Base-by-base conservation (phyloP, 2,113 vertebrate species). In the Dromas ardeola region DNA sequence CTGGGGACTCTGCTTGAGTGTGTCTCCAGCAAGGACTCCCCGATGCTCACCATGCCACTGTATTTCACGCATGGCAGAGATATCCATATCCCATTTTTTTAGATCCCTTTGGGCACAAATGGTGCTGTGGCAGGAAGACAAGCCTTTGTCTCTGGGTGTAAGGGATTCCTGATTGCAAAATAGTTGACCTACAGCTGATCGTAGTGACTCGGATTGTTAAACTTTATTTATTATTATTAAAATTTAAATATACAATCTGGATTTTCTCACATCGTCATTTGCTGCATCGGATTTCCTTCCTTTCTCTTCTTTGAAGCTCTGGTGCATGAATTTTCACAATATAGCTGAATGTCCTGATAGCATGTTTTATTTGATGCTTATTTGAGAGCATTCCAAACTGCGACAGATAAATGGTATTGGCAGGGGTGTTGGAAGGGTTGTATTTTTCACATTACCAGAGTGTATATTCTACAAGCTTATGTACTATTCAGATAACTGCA, bases 401-500 rank as follows among this genome's bases (percentile, higher is more conserved):
- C 2, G 1, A 79, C 62, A 66, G 63, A 86, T 80, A 92, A 89
- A 87, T 36, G 71, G 23, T 87, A 80, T 55, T 96, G 86, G 82
- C 91, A 85, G 55, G 43, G 52, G 26, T 86, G n/a, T 40, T 80
- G 86, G 72, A 88, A 80, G 90, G 74, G 66, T 69, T 53, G 50
- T 81, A 72, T 92, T 95, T 94, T 96, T 77, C 32, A 52, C 21
- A 83, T 92, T 97, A 76, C 53, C 25, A 13, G 67, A 81, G 59
- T 73, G 50, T 84, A 38, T 94, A 73, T 92, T 88, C 50, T 45
- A 52, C 53, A 88, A 70, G 42, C 91, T 95, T 89, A 74, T 81
- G 52, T 95, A 92, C 96, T 89, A 52, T 97, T 96, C 70, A 94
- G 78, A 88, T 95, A 72, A 95, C 52, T 88, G 83, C 36, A n/a